Evolutionary conservation across 2,888 invertebrate genomes (phyloP).

Genomic region (Andrena praecox): DNA sequence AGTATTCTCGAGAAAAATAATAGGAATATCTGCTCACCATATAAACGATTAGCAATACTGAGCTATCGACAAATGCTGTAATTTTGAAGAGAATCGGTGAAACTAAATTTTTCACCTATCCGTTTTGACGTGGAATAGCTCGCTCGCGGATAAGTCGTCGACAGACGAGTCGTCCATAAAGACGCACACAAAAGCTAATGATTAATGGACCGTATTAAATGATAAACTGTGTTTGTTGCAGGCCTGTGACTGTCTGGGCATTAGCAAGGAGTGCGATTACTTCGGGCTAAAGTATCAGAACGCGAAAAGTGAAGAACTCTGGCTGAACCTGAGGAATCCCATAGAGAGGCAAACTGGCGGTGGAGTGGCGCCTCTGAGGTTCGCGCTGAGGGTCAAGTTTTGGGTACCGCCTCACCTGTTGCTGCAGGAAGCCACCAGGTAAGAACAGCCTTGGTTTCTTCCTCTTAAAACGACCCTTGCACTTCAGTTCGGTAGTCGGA

Average conservation of each 20-base stretch:
- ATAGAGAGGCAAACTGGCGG: constrained; percentile 91
- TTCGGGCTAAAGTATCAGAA: constrained; percentile 92
- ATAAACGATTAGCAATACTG: too few relatives aligned
- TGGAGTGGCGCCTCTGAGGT: constrained; percentile 88
- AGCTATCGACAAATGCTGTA: too few relatives aligned
- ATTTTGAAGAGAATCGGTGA: too few relatives aligned
- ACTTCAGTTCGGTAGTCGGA: too few relatives aligned
- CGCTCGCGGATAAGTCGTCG: neutral
- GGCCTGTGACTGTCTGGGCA: constrained; percentile 94
- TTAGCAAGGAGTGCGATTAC: constrained; percentile 94
- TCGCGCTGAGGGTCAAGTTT: constrained; percentile 93
- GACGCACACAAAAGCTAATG: neutral
- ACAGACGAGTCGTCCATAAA: neutral
- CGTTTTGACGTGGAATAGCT: too few relatives aligned
- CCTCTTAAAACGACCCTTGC: neutral
- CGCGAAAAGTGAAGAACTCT: constrained; percentile 91
- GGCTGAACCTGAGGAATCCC: constrained; percentile 95
- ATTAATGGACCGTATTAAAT: neutral
- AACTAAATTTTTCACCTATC: too few relatives aligned
- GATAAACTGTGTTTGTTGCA: constrained; percentile 80
- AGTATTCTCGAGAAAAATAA: too few relatives aligned
- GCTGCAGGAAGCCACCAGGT: constrained; percentile 93
- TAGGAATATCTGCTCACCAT: too few relatives aligned
- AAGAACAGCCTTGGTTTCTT: constrained; percentile 63
- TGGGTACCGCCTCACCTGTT: constrained; percentile 96